Base-by-base conservation (phyloP, 2,888 invertebrate genomes). In the Aelia acuminata region DNA sequence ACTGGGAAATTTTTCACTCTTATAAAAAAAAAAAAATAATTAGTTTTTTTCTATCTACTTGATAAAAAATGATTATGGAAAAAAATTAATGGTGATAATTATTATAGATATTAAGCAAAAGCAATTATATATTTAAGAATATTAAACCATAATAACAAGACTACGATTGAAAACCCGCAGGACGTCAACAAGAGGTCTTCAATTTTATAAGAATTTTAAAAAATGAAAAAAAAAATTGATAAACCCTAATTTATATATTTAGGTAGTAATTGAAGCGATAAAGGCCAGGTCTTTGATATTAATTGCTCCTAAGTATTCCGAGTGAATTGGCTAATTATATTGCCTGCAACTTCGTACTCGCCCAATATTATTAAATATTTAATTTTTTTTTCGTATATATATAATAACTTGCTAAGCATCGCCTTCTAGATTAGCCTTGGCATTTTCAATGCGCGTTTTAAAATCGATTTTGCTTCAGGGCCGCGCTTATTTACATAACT, bases 401-500 rank as follows among this genome's bases (percentile, higher is more conserved):
- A 35, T 70, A 70, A 70, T 70, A 70, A 70, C 63, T 70, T 35
- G 31, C 63, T 35, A 70, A 70, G 63, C 63, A 70, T 20, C 63
- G 35, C 63, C 63, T 70, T 70, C 63, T 70, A 70, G 31, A 70
- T 35, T 70, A 70, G 63, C 63, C 63, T 70, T 70, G 63, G 63
- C 63, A 70, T 70, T 70, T 70, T 70, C 63, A 70, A 70, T 70
- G 35, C 63, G n/a, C n/a, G 63, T 70, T 70, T 63, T 35, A 70
- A 70, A 70, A 70, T 70, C 63, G 63, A 70, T 70, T n/a, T 70
- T 20, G 31, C 63, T 20, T 70, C 35, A 20, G 18, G 35, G 63
- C 18, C 31, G 13, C 20, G 15, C 63, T 31, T 70, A 70, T 70
- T 70, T 70, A 70, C 63, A 70, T 70, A 70, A 70, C 63, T 70